Conservation (phyloP, 2,888 invertebrate genomes). For the Limenitis camilla region DNA sequence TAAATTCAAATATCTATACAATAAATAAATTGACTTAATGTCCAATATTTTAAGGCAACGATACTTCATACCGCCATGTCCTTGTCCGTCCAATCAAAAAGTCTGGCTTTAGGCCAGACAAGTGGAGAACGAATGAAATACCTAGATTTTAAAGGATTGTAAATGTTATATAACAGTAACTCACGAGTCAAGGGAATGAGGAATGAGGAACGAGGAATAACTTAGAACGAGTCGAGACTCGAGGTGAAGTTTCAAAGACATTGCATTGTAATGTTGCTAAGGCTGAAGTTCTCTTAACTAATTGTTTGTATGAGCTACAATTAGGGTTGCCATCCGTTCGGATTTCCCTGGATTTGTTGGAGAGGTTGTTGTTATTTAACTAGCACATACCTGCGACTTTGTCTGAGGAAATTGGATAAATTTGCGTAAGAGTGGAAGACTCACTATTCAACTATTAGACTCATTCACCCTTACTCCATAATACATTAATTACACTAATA, state of each 20-base stretch:
- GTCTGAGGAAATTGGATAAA: no score
- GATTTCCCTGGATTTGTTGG: no score
- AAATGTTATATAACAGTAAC: conserved; percentile 18
- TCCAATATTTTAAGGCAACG: background rate
- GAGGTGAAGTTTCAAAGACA: conserved; percentile 36
- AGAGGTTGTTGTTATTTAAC: no score
- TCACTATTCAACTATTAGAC: no score
- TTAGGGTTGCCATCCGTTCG: background rate
- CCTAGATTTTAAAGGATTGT: conserved; percentile 21
- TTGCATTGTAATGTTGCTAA: conserved; percentile 35
- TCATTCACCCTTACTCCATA: no score
- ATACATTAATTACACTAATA: no score
- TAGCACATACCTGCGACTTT: no score
- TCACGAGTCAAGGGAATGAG: background rate
- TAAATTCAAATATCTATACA: no score
- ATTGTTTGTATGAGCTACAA: conserved; percentile 7
- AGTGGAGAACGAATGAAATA: conserved; percentile 17
- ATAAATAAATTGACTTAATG: no score
- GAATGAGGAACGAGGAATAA: conserved; percentile 14
- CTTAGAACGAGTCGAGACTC: conserved; percentile 32
- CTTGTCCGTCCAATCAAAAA: conserved; percentile 22
- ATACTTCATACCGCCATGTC: conserved; percentile 13
- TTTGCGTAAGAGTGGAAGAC: no score
- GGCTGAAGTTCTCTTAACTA: conserved; percentile 27
- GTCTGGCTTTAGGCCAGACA: conserved; percentile 20